Conservation (phyloP, 2,113 vertebrate genomes). For the Thymallus thymallus region DNA sequence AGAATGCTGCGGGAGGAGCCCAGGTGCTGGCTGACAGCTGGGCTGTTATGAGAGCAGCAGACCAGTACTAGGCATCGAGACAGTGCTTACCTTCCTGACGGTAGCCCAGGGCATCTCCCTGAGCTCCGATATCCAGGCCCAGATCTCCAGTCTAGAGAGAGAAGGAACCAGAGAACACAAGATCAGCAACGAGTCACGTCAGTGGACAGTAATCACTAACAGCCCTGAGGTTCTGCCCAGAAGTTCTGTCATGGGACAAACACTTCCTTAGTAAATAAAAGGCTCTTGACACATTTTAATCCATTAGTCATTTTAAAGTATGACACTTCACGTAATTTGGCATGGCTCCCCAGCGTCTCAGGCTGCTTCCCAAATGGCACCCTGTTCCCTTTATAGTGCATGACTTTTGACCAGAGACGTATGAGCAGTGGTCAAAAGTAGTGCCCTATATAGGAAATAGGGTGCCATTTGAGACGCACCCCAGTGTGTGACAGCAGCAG, state of each 20-base stretch:
- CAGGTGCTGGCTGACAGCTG: not conserved
- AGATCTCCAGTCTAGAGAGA: constrained; percentile 86
- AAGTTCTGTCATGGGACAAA: too few species aligned
- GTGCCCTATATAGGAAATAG: too few species aligned
- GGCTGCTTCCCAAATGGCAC: too few species aligned
- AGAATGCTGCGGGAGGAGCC: not conserved
- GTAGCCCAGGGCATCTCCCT: constrained; percentile 96
- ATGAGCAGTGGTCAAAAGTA: too few species aligned
- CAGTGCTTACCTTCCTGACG: constrained; percentile 86
- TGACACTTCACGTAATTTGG: not conserved
- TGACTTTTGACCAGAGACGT: too few species aligned
- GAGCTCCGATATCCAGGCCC: constrained; percentile 92
- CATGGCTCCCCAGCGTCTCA: not conserved
- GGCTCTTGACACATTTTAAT: not conserved
- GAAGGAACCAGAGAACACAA: not conserved
- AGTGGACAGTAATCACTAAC: not conserved
- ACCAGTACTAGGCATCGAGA: constrained; percentile 16
- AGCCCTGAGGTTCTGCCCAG: not conserved
- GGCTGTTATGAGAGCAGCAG: not conserved
- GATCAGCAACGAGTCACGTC: constrained; percentile 14
- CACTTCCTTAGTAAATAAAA: not conserved
- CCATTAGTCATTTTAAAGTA: not conserved
- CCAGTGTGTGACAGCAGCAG: not conserved
- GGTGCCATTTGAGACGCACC: not conserved
- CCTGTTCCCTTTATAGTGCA: too few species aligned